Base-by-base conservation (phyloP, 1,140 invertebrate genomes). In the Holcopasites calliopsidis region DNA sequence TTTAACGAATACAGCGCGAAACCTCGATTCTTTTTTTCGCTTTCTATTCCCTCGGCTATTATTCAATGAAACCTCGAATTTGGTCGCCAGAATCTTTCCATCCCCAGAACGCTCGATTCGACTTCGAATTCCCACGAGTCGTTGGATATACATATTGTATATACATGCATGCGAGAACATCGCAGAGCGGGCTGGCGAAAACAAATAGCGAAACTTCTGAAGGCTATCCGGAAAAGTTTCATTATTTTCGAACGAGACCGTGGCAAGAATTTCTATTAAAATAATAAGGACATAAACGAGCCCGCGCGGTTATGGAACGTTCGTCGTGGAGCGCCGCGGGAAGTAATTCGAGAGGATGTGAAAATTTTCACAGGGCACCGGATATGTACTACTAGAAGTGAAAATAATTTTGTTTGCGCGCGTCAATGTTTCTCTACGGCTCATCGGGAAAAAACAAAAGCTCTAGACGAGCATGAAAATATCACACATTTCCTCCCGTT, bases 241-340 rank as follows among this genome's bases (percentile, higher is more conserved):
- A 80, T 81, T 81, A 81, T 80, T 80, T 81, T 76, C 72, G 61
- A 76, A 55, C 66, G 60, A 40, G 68, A 69, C 60, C 77, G 79
- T 81, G 79, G 58, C 60, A 38, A 57, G 79, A 80, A 76, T 79
- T 76, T 81, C 66, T 80, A 80, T 76, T 79, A 79, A 80, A 79
- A 81, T 77, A 65, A 66, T 71, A 38, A 68, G 65, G 69, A 75
- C 54, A 58, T 60, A 69, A 75, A 68, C 55, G 65, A 40, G 52
- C 40, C n/a, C 13, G 26, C 42, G 23, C 21, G 21, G 65, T 44
- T 60, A 52, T 23, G 65, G 42, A 68, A 60, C 73, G 40, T 66
- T 16, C 16, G 31, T 4, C n/a, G 42, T 10, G 66, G 16, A 18
- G 52, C 16, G 54, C 54, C 21, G 35, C 31, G 21, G 38, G n/a